Evolutionary conservation across 2,797 vertebrate species (phyloP).

Genomic region (Gorsachius magnificus): DNA sequence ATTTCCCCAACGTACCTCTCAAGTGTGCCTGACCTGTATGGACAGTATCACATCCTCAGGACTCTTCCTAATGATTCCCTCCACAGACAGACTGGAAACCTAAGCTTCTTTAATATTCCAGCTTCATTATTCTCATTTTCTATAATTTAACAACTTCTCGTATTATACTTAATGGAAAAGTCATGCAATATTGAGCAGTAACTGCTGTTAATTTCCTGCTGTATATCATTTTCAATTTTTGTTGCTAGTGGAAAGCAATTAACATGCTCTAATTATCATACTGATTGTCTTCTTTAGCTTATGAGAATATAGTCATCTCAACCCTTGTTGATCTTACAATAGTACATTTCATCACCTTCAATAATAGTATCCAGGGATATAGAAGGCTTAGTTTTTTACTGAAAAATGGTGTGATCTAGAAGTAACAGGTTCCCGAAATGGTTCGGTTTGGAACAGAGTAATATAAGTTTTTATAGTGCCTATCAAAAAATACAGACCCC

Average conservation of each 20-base stretch:
- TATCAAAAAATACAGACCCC: slow-evolving; percentile 37
- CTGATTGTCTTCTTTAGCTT: slow-evolving; percentile 78
- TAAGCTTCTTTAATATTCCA: slow-evolving; percentile 75
- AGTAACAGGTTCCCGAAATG: slow-evolving; percentile 50
- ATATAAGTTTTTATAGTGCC: slow-evolving; percentile 64
- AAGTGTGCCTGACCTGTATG: neutral
- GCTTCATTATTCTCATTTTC: slow-evolving; percentile 79
- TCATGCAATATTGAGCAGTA: slow-evolving; percentile 87
- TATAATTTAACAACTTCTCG: slow-evolving; percentile 82
- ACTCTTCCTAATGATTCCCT: slow-evolving; percentile 62
- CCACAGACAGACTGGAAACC: slow-evolving; percentile 44
- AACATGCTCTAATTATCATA: slow-evolving; percentile 80
- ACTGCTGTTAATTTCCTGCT: slow-evolving; percentile 83
- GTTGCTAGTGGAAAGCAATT: slow-evolving; percentile 79
- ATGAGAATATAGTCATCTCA: slow-evolving; percentile 72
- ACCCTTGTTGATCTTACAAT: slow-evolving; percentile 69
- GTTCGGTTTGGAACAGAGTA: slow-evolving; percentile 59
- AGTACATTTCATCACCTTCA: slow-evolving; percentile 68
- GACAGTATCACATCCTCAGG: neutral
- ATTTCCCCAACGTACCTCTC: neutral
- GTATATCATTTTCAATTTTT: slow-evolving; percentile 84
- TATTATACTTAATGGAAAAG: slow-evolving; percentile 84
- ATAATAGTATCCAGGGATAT: slow-evolving; percentile 57
- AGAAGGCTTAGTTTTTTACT: slow-evolving; percentile 48
- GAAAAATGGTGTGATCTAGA: slow-evolving; percentile 51